Conservation (phyloP, 30 jellyfish, hydroid and myxozoan genomes). For the Chrysaora quinquecirrha region DNA sequence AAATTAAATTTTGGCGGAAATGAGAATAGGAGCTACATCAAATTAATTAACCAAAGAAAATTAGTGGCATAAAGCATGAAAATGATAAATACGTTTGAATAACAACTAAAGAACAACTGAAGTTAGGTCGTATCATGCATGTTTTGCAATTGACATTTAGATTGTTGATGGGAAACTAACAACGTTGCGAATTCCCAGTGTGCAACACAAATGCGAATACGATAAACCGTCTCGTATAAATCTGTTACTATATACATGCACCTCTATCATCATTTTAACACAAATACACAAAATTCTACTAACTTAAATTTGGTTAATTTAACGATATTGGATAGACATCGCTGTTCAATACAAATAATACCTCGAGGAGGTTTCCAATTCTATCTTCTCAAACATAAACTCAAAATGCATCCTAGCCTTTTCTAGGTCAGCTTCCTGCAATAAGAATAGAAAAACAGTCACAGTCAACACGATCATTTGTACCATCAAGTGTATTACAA, state of each 20-base stretch:
- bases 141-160: too few relatives aligned
- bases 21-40: too few relatives aligned
- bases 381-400: constrained; percentile 7
- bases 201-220: neutral
- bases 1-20: too few relatives aligned
- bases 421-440: neutral
- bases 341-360: constrained; percentile 1
- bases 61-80: too few relatives aligned
- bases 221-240: neutral
- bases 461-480: too few relatives aligned
- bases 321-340: neutral
- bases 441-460: too few relatives aligned
- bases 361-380: neutral
- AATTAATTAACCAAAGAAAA: too few relatives aligned
- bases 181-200: too few relatives aligned
- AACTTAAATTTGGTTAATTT: neutral
- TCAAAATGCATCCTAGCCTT: neutral
- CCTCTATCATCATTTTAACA: neutral
- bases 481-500: neutral
- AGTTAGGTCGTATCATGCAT: too few relatives aligned
- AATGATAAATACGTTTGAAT: too few relatives aligned
- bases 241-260: constrained; percentile 2
- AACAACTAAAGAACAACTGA: too few relatives aligned
- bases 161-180: too few relatives aligned
- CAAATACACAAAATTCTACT: neutral